Percentiles rank a stretch among this genome's conserved stretches.
Evolutionary conservation across 1,140 invertebrate species (phyloP).

Genomic region (Notospermus geniculatus): DNA sequence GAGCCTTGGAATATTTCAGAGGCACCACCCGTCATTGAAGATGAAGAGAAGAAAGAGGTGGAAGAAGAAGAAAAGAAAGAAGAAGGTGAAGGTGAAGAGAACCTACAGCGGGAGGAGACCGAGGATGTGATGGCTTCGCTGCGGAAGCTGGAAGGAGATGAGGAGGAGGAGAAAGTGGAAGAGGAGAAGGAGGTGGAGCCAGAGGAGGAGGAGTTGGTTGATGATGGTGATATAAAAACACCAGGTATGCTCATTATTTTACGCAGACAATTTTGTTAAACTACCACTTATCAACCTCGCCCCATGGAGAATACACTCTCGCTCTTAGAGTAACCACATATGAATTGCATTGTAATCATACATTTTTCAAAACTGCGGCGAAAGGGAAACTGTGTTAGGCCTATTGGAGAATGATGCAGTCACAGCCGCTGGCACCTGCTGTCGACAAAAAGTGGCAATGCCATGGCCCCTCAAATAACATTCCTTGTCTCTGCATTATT

Average conservation of each 20-base stretch:
- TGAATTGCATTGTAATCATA: too few species aligned
- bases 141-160: constrained; percentile 13
- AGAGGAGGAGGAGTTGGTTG: constrained; percentile 30
- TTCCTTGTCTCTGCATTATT: too few species aligned
- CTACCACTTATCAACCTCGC: too few species aligned
- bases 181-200: constrained; percentile 28
- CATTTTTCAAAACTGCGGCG: too few species aligned
- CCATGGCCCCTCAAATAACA: too few species aligned
- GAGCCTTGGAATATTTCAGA: not conserved
- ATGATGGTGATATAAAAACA: constrained; percentile 30
- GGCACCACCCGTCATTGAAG: constrained; percentile 3
- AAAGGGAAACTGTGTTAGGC: too few species aligned
- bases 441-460: too few species aligned
- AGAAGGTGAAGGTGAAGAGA: constrained; percentile 28
- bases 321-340: too few species aligned
- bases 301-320: too few species aligned
- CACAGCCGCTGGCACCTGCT: too few species aligned
- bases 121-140: constrained; percentile 23
- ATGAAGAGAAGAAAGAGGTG: constrained; percentile 27
- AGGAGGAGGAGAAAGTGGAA: constrained; percentile 33
- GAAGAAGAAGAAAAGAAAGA: constrained; percentile 28
- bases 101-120: constrained; percentile 13
- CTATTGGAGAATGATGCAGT: too few species aligned
- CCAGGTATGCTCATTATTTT: constrained; percentile 17
- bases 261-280: too few species aligned